Evolutionary conservation across 2,888 invertebrate species (phyloP).

Genomic region (Volucella zonaria): DNA sequence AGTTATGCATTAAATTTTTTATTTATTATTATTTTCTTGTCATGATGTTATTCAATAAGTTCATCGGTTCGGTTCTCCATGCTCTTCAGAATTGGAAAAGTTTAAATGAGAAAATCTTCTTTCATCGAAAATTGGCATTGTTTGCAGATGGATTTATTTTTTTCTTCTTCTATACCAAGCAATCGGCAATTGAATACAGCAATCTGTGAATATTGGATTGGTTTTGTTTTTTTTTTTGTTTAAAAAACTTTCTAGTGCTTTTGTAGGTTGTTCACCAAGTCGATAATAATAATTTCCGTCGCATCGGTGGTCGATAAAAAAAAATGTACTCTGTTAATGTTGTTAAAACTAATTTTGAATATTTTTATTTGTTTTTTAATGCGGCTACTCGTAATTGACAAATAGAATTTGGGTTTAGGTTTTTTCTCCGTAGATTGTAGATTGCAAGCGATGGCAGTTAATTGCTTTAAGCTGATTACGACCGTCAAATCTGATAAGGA

Average conservation of each 20-base stretch:
- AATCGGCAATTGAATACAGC: neutral
- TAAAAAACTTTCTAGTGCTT: neutral
- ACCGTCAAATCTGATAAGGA: too few relatives aligned
- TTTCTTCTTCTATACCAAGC: neutral
- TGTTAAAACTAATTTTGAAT: neutral
- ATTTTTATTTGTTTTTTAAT: neutral
- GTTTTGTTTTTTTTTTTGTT: neutral
- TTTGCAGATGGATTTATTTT: too few relatives aligned
- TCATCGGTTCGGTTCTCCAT: conserved; percentile 10
- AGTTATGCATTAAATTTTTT: neutral
- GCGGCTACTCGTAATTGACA: conserved; percentile 4
- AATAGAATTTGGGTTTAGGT: neutral
- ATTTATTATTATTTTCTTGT: neutral
- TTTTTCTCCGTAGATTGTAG: neutral
- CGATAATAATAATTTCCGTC: conserved; percentile 14
- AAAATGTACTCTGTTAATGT: conserved; percentile 1
- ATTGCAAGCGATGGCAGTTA: neutral
- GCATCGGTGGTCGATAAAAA: neutral
- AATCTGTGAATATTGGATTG: neutral
- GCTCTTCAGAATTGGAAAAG: conserved; percentile 18
- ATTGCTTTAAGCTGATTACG: conserved; percentile 17
- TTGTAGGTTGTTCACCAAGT: neutral
- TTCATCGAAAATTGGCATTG: too few relatives aligned
- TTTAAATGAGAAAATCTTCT: conserved; percentile 27
- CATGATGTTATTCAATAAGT: conserved; percentile 7